Percentiles rank a stretch among this genome's conserved stretches.
phyloP scores from a whole-genome alignment of 1,140 invertebrate genomes.

The Diachasma alloeum region DNA sequence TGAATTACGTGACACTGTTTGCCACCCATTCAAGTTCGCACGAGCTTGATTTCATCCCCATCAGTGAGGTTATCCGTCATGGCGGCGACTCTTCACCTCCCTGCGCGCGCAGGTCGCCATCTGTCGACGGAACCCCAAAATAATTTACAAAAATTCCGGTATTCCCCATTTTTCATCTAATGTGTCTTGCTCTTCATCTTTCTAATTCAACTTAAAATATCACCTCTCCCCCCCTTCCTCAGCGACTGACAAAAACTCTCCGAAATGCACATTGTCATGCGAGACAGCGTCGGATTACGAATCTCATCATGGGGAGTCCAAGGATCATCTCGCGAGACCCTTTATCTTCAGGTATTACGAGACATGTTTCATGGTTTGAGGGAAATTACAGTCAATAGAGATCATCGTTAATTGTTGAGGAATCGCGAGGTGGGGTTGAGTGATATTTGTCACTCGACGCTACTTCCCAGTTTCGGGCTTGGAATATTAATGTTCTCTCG shows the following conservation, averaged over 20 bases:
- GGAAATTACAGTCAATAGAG: background rate
- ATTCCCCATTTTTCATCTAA: background rate
- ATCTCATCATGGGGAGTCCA: conserved; percentile 3
- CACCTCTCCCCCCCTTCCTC: background rate
- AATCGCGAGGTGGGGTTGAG: background rate
- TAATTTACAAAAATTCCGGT: background rate
- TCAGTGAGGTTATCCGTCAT: background rate
- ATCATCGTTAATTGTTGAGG: conserved; percentile 7
- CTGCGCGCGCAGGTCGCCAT: background rate
- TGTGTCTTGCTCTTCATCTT: background rate
- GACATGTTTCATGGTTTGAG: background rate
- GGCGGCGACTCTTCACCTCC: background rate
- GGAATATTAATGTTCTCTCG: background rate
- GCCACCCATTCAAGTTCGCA: too few species aligned
- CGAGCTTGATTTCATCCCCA: conserved; percentile 60
- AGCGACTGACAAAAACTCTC: background rate
- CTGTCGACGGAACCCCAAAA: background rate
- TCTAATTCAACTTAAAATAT: background rate
- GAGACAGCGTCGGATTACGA: conserved; percentile 10
- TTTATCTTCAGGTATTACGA: background rate
- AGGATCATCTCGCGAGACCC: background rate
- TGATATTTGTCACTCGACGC: background rate
- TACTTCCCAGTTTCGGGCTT: background rate
- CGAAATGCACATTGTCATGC: background rate
- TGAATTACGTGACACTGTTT: conserved; percentile 56